Percentiles rank a stretch among this genome's conserved stretches.
Evolutionary conservation across 2,797 vertebrate species (phyloP).

Genomic region (Ataeniobius toweri): DNA sequence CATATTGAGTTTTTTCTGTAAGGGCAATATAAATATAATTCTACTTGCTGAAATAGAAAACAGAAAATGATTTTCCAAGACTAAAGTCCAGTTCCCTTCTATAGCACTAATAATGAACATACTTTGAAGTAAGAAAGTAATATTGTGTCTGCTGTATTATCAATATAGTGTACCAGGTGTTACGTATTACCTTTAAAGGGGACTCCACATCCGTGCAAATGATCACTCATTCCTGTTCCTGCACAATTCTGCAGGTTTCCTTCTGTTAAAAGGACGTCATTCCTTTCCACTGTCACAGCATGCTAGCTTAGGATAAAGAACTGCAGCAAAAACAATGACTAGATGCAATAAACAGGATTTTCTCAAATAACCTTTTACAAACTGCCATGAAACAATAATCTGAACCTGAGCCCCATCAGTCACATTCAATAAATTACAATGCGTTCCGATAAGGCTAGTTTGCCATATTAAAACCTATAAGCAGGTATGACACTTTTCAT

Average conservation of each 20-base stretch:
- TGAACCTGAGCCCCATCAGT: too few relatives aligned
- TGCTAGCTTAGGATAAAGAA: neutral
- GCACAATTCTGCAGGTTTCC: neutral
- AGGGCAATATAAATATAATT: neutral
- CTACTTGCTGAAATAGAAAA: neutral
- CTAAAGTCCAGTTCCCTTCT: neutral
- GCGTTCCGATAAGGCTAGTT: too few relatives aligned
- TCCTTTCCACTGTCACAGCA: neutral
- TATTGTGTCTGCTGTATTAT: neutral
- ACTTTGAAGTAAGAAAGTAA: neutral
- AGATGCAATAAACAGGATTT: neutral
- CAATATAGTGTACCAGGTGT: neutral
- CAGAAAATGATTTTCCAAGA: neutral
- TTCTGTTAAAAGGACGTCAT: neutral
- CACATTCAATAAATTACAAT: too few relatives aligned
- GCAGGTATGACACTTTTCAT: too few relatives aligned
- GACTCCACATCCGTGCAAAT: too few relatives aligned
- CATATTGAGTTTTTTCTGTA: too few relatives aligned
- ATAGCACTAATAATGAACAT: neutral
- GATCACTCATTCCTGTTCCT: too few relatives aligned
- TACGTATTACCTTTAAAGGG: neutral
- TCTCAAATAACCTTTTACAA: neutral
- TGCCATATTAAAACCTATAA: too few relatives aligned
- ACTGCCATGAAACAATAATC: neutral
- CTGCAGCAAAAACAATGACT: neutral